Conservation (phyloP, 1,140 invertebrate species). For the Propsilocerus akamusi region DNA sequence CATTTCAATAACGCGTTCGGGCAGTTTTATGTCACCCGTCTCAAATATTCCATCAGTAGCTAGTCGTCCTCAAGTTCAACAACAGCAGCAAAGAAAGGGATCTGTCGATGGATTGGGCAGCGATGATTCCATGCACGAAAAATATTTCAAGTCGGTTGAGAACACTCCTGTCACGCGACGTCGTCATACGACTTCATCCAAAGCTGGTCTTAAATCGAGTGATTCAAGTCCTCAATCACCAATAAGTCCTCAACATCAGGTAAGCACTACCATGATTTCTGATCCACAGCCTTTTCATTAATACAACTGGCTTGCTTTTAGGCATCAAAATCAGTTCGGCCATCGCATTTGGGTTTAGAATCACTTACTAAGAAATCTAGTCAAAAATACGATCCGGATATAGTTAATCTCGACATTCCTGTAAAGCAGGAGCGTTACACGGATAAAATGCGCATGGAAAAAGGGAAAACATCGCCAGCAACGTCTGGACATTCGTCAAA, state of each 20-base stretch:
- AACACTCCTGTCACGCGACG: slow-evolving; percentile 34
- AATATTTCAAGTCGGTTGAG: slow-evolving; percentile 47
- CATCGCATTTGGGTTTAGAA: neutral
- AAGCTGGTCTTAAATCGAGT: slow-evolving; percentile 17
- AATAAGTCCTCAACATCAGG: slow-evolving; percentile 16
- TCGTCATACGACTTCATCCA: slow-evolving; percentile 22
- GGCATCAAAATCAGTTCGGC: slow-evolving; percentile 1
- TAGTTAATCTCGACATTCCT: neutral
- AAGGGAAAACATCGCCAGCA: neutral
- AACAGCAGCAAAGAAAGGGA: slow-evolving; percentile 16
- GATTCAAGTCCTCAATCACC: slow-evolving; percentile 24
- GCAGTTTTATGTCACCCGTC: slow-evolving; percentile 52
- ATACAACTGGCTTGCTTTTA: neutral
- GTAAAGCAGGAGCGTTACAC: neutral
- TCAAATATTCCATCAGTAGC: slow-evolving; percentile 28
- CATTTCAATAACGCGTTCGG: slow-evolving; percentile 38
- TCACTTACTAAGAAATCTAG: slow-evolving; percentile 1
- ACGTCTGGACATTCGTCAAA: neutral
- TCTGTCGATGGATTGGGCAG: slow-evolving; percentile 28
- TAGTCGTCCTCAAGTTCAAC: slow-evolving; percentile 8
- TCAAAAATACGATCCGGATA: slow-evolving; percentile 1
- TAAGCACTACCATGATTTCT: neutral
- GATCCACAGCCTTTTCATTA: too few species aligned
- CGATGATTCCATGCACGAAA: slow-evolving; percentile 68
- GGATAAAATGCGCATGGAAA: neutral